Conservation (phyloP, 2,797 vertebrate genomes). For the Lacerta bilineata region DNA sequence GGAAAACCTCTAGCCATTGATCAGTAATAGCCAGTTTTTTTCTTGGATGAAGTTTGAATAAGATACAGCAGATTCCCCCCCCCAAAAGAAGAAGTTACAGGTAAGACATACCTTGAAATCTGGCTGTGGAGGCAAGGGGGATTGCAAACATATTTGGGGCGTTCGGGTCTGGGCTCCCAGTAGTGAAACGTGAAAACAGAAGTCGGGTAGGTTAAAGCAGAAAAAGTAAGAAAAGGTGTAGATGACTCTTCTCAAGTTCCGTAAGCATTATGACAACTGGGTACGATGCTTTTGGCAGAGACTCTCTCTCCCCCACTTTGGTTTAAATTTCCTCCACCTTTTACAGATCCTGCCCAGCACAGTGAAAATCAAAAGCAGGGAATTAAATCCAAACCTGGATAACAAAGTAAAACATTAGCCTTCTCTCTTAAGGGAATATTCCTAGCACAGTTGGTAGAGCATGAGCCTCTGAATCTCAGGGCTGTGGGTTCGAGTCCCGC, state of each 20-base stretch:
- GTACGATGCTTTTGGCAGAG: not conserved
- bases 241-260: not conserved
- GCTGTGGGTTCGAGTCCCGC: too few relatives aligned
- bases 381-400: slow-evolving; percentile 34
- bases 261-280: not conserved
- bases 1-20: not conserved
- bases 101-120: not conserved
- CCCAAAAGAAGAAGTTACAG: not conserved
- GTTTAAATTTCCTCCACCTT: not conserved
- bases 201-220: not conserved
- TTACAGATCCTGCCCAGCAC: not conserved
- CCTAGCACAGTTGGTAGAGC: too few relatives aligned
- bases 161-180: not conserved
- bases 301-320: not conserved
- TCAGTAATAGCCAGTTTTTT: not conserved
- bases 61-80: not conserved
- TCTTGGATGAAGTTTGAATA: not conserved
- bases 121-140: not conserved
- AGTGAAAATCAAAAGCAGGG: slow-evolving; percentile 34
- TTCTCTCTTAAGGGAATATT: not conserved
- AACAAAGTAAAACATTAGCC: slow-evolving; percentile 17
- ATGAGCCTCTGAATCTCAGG: too few relatives aligned
- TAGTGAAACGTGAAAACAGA: not conserved
- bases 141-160: not conserved
- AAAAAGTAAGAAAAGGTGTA: not conserved